phyloP scores from a whole-genome alignment of 2,113 vertebrate species.

The Carollia perspicillata region DNA sequence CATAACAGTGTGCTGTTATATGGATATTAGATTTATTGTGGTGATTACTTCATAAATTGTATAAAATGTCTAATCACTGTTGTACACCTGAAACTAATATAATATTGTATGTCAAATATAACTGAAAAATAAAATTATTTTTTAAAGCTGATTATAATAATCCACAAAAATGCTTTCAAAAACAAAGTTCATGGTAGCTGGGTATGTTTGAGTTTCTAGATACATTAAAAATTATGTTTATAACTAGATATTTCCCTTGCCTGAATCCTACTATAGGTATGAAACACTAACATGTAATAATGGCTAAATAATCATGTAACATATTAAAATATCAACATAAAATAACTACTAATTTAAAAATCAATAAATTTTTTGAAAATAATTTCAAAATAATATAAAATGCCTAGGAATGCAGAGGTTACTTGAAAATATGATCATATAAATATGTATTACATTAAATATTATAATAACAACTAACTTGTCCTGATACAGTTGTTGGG shows the following conservation, averaged over 20 bases:
- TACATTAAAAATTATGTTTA: conserved; percentile 58
- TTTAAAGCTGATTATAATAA: background rate
- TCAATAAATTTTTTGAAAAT: background rate
- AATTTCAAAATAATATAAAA: background rate
- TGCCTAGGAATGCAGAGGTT: background rate
- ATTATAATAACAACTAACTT: background rate
- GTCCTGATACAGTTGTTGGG: background rate
- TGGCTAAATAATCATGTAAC: background rate
- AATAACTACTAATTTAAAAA: conserved; percentile 51
- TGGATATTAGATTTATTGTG: background rate
- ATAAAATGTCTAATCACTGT: background rate
- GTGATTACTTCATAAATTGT: background rate
- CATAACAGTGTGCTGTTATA: background rate
- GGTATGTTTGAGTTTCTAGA: background rate
- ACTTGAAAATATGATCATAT: background rate
- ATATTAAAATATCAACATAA: conserved; percentile 62
- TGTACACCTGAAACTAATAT: background rate
- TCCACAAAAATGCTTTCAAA: conserved; percentile 1
- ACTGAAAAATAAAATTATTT: background rate
- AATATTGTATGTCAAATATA: background rate
- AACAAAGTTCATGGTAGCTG: background rate
- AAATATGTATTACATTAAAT: background rate
- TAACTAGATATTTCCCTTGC: conserved; percentile 8
- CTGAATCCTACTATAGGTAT: conserved; percentile 48
- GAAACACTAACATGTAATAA: conserved; percentile 61